Conservation (phyloP, 1,140 invertebrate genomes). For the Apolygus lucorum region DNA sequence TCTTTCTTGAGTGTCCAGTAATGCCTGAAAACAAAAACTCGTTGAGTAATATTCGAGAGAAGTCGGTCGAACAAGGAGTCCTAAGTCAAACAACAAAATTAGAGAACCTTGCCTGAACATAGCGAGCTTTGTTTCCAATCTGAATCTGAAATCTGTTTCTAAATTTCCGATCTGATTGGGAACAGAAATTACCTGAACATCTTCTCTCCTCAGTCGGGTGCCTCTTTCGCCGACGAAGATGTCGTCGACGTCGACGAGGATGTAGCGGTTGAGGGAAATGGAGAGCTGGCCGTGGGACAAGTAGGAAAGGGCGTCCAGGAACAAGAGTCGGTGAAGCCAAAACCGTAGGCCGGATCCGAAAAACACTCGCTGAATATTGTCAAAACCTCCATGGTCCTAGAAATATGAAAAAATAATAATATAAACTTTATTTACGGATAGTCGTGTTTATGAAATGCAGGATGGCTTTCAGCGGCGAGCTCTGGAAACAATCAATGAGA, state of each 20-base stretch:
- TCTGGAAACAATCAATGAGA: too few species aligned
- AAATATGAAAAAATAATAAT: too few species aligned
- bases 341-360: conserved; percentile 86
- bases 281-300: conserved; percentile 79
- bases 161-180: too few species aligned
- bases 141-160: too few species aligned
- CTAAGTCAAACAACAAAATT: too few species aligned
- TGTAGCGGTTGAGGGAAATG: conserved; percentile 75
- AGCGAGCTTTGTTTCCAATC: too few species aligned
- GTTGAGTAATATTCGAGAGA: too few species aligned
- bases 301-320: conserved; percentile 88
- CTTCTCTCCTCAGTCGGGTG: conserved; percentile 49
- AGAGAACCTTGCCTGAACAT: too few species aligned
- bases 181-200: conserved; percentile 58
- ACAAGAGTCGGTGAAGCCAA: conserved; percentile 85
- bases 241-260: conserved; percentile 97
- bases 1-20: conserved; percentile 74
- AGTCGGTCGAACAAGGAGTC: too few species aligned
- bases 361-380: conserved; percentile 82
- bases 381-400: conserved; percentile 80
- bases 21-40: conserved; percentile 66
- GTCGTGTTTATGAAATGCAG: too few species aligned
- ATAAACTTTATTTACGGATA: too few species aligned
- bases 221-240: conserved; percentile 94
- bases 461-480: too few species aligned